Conservation (phyloP, 2,888 invertebrate genomes). For the Andrena trimmerana region DNA sequence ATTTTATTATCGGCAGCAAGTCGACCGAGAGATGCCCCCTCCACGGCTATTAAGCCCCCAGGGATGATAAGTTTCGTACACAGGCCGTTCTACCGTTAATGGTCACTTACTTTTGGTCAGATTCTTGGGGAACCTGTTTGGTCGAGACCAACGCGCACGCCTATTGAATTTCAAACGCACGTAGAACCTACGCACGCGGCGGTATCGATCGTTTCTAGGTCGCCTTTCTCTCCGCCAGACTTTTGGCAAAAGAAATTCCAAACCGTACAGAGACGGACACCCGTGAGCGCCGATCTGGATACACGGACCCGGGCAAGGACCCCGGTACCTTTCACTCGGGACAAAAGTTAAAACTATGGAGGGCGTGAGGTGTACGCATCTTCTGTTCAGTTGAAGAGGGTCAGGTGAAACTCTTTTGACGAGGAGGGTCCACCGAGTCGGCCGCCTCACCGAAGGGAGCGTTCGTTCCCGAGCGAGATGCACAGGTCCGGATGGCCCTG, state of each 20-base stretch:
- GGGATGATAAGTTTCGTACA: slow-evolving; percentile 73
- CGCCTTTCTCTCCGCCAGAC: slow-evolving; percentile 28
- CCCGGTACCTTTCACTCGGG: slow-evolving; percentile 19
- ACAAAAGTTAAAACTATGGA: slow-evolving; percentile 56
- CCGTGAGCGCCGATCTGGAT: not conserved
- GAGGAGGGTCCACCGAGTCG: slow-evolving; percentile 26
- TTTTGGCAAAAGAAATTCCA: slow-evolving; percentile 14
- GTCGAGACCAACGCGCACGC: slow-evolving; percentile 37
- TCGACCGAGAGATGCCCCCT: slow-evolving; percentile 53
- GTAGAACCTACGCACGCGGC: slow-evolving; percentile 27
- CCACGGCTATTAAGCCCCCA: slow-evolving; percentile 61
- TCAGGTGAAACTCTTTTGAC: slow-evolving; percentile 71
- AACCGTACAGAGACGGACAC: not conserved
- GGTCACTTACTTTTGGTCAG: slow-evolving; percentile 73
- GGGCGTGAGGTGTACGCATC: slow-evolving; percentile 36
- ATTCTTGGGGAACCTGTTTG: slow-evolving; percentile 71
- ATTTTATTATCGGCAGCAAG: slow-evolving; percentile 69
- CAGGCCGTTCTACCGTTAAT: slow-evolving; percentile 68
- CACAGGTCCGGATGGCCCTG: slow-evolving; percentile 50
- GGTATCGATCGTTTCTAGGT: slow-evolving; percentile 53
- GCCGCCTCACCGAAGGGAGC: slow-evolving; percentile 32
- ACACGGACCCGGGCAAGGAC: not conserved
- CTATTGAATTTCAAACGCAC: slow-evolving; percentile 51
- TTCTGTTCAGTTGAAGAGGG: slow-evolving; percentile 59
- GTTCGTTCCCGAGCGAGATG: slow-evolving; percentile 53